phyloP scores from a whole-genome alignment of 1,140 invertebrate species.

The Caenorhabditis remanei region DNA sequence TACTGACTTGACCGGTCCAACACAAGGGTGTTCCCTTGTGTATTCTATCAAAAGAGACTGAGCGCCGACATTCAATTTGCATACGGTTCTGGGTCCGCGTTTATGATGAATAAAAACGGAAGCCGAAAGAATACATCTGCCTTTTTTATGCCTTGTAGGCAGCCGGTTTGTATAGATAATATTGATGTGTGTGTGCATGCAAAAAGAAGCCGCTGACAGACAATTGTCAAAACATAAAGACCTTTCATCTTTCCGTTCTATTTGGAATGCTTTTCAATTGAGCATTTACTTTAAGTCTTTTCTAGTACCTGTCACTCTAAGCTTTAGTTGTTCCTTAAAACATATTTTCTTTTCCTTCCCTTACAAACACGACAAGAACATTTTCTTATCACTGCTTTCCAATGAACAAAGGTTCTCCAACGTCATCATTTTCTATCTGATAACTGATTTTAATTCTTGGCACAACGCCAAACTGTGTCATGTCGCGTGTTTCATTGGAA shows the following conservation, averaged over 20 bases:
- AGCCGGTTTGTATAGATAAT: constrained; percentile 53
- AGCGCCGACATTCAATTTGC: constrained; percentile 20
- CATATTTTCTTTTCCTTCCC: neutral
- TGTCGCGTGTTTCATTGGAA: neutral
- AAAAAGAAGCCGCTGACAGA: constrained; percentile 49
- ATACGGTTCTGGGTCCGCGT: constrained; percentile 26
- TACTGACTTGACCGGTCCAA: constrained; percentile 35
- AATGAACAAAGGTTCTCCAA: constrained; percentile 40
- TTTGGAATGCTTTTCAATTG: neutral
- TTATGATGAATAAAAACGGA: constrained; percentile 56
- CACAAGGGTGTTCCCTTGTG: constrained; percentile 54
- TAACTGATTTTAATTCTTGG: neutral
- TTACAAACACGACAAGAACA: neutral
- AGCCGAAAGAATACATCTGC: constrained; percentile 56
- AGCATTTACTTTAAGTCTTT: neutral
- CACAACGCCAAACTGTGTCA: constrained; percentile 31
- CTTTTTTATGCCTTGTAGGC: constrained; percentile 36
- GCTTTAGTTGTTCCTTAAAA: neutral
- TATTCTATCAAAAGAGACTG: constrained; percentile 13
- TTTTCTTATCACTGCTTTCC: constrained; percentile 6
- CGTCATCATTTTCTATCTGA: constrained; percentile 34
- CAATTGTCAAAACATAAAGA: constrained; percentile 45
- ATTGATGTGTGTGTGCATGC: constrained; percentile 54
- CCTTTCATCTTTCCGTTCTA: constrained; percentile 21
- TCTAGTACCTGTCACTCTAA: constrained; percentile 24